Conservation (phyloP, 2,888 invertebrate genomes). For the Sphaerophoria rueppellii region DNA sequence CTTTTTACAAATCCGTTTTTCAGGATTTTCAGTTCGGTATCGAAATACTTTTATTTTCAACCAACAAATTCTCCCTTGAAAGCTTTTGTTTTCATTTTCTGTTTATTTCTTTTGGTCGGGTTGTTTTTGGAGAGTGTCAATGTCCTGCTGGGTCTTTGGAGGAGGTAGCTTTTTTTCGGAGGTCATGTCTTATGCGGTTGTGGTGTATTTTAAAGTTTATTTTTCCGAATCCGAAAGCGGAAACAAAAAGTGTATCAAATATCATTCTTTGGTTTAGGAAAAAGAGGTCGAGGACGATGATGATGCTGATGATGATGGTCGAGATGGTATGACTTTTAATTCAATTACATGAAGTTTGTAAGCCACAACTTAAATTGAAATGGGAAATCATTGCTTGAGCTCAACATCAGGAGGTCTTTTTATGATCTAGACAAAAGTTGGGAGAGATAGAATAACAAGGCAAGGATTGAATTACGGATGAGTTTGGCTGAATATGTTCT, state of each 20-base stretch:
- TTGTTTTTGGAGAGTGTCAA: slow-evolving; percentile 3
- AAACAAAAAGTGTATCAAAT: background rate
- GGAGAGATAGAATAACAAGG: slow-evolving; percentile 26
- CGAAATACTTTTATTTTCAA: slow-evolving; percentile 50
- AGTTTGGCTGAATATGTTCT: slow-evolving; percentile 20
- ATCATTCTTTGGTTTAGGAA: background rate
- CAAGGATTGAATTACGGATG: slow-evolving; percentile 15
- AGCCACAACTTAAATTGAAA: slow-evolving; percentile 67
- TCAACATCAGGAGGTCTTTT: slow-evolving; percentile 17
- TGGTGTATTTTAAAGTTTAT: slow-evolving; percentile 43
- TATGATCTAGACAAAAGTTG: background rate
- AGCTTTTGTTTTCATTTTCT: slow-evolving; percentile 67
- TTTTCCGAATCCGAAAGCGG: background rate
- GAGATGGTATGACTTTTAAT: slow-evolving; percentile 63
- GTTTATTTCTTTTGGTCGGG: slow-evolving; percentile 23
- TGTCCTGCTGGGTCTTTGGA: slow-evolving; percentile 9
- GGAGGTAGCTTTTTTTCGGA: slow-evolving; percentile 42
- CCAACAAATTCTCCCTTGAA: slow-evolving; percentile 59
- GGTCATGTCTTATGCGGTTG: slow-evolving; percentile 67
- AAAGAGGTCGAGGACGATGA: background rate
- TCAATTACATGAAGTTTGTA: slow-evolving; percentile 66
- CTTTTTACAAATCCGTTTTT: slow-evolving; percentile 69
- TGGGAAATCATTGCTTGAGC: slow-evolving; percentile 55
- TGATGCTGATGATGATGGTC: slow-evolving; percentile 18
- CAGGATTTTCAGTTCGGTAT: slow-evolving; percentile 45